Base-by-base conservation (phyloP, 2,113 vertebrate genomes). In the Taurulus bubalis region DNA sequence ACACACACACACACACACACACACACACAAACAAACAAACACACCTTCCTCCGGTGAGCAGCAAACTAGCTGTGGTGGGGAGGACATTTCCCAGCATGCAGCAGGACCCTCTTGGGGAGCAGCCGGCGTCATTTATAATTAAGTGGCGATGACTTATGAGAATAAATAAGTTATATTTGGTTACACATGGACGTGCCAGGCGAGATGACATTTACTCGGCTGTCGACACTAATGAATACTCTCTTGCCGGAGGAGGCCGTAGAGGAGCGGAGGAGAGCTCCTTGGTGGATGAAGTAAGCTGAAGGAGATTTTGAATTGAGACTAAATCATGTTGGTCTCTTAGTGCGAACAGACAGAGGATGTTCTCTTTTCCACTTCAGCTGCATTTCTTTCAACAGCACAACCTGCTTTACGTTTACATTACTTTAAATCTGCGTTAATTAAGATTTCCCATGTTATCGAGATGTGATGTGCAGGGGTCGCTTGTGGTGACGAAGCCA, bases 111-210 rank as follows among this genome's bases (percentile, higher is more conserved):
- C 87, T 71, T 55, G 45, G 87, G 87, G 69, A 85, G 86, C 83
- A 84, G 75, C 71, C 65, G 1, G 76, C 47, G 34, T 90, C 90
- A 93, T 94, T 93, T 78, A 94, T 94, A 93, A 93, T 94, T 93
- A 83, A 93, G 87, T 40, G 75, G 77, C 53, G 0, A 85, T 79
- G 89, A 90, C 80, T 89, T 88, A 56, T 83, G 87, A 88, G 92
- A 91, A 91, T 94, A 90, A 94, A 94, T 93, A 92, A 92, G 84
- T 92, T 75, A 90, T 92, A 92, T 87, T 85, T 34, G 45, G 85
- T 90, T 86, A 89, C 76, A 85, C 80, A 49, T 71, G 56, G 83
- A 84, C 45, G 42, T 90, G 70, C 83, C 84, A 38, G 82, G 74
- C 75, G 6, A 58, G 51, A 86, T 94, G 93, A 91, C 93, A 94